Base-by-base conservation (phyloP, 2,113 vertebrate species). In the Stictonetta naevosa region DNA sequence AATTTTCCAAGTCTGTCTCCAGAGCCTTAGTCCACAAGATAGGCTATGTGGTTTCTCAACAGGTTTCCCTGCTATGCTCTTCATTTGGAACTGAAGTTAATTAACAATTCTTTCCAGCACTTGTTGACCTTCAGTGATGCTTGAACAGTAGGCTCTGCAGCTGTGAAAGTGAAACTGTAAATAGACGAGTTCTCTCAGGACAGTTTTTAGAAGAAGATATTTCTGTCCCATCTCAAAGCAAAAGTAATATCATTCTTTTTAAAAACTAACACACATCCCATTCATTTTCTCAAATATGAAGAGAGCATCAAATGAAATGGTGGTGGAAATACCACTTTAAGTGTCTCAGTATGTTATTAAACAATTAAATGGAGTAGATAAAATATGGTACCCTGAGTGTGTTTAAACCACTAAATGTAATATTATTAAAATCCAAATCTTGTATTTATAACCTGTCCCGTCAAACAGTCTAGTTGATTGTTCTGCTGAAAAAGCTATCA, bases 1-100 rank as follows among this genome's bases (percentile, higher is more conserved):
- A 42, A 3, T 68, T 56, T 79, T 73, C 26, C 28, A 83, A 72
- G 42, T 81, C 34, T 93, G 7, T 50, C 62, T 88, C 28, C 42
- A 91, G 67, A 87, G 64, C 26, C 21, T 93, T 83, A 81, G 63
- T 93, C 90, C 89, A 90, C 69, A 63, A 88, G 56, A 74, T 44
- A 80, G 28, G 12, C 40, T 71, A 0, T 46, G 26, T 68, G 33
- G 36, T 81, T 92, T 94, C 80, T 84, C 58, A 84, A 28, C 1
- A 15, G 38, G 34, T 86, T 91, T 88, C 48, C 29, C 60, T 78
- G 46, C 33, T 84, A 21, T 78, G 36, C 4, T 77, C 0, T 50
- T 88, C 12, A 0, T 74, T 88, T 93, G 48, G 29, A 83, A 52
- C 20, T 52, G n/a, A 67, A 42, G 56, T 88, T 90, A 92, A 53